Base-by-base conservation (phyloP, 2,888 invertebrate species). In the Leptogaster cylindrica region DNA sequence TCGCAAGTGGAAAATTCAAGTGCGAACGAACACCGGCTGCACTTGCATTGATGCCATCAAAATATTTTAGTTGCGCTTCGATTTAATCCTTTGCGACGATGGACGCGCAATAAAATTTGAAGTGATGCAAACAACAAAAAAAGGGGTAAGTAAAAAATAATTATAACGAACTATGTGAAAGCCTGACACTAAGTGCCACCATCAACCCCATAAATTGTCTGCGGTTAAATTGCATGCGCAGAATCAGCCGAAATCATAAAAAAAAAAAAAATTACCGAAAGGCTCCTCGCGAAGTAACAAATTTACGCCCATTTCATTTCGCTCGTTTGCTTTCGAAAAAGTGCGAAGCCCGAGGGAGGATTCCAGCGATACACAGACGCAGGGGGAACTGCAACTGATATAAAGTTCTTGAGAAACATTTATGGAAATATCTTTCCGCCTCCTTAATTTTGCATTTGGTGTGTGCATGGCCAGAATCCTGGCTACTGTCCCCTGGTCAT, bases 311-410 rank as follows among this genome's bases (percentile, higher is more conserved):
- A 61, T 44, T 44, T 18, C 27, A 18, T 44, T 61, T 44, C 8
- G 28, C 61, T 61, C 27, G 44, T 61, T 61, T n/a, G n/a, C n/a
- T n/a, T n/a, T n/a, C n/a, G n/a, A n/a, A n/a, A 44, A 61, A 36
- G 25, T 44, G 61, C 4, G 23, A 41, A 41, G 41, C 39, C 7
- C 25, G 5, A 41, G 18, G n/a, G 41, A 20, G 20, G 8, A 14
- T 10, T 28, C 27, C 33, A 44, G 61, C n/a, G 7, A 25, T 16
- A 3, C 18, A 8, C 16, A 18, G 14, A 20, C 6, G 6, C 6
- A 46, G 16, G 14, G 25, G 14, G 25, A 10, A 10, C 12, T 23
- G 39, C 12, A 25, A 18, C 10, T 7, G 41, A 39, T 10, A 14
- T 16, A 28, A 31, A 28, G n/a, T 44, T 27, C 44, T 44, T 18